phyloP scores from a whole-genome alignment of 2,888 invertebrate species.

The Luperina nickerlii region DNA sequence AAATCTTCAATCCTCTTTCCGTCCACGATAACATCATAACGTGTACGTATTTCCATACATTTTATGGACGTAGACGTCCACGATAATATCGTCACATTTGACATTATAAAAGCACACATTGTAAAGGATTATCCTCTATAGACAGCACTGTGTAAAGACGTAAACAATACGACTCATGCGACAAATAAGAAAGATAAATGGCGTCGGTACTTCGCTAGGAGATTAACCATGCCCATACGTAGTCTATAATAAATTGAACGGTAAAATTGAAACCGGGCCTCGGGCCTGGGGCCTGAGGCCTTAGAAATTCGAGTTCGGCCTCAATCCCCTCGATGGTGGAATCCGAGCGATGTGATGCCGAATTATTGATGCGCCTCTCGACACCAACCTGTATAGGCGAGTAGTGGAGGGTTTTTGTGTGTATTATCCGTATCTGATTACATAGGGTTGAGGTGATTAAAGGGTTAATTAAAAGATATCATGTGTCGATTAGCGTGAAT shows the following conservation, averaged over 20 bases:
- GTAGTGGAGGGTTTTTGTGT: conserved; percentile 23
- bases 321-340: conserved; percentile 67
- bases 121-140: not conserved
- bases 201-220: conserved; percentile 11
- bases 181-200: conserved; percentile 59
- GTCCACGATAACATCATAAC: not conserved
- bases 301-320: conserved; percentile 67
- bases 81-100: not conserved
- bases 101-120: not conserved
- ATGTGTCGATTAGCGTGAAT: not conserved
- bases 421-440: conserved; percentile 16
- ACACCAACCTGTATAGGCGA: conserved; percentile 33
- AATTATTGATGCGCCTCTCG: conserved; percentile 78
- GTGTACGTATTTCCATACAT: not conserved
- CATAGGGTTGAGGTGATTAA: conserved; percentile 1
- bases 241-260: conserved; percentile 64
- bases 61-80: not conserved
- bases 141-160: not conserved
- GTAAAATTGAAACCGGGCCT: conserved; percentile 66
- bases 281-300: conserved; percentile 50
- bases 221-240: conserved; percentile 52
- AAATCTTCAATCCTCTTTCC: not conserved
- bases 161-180: not conserved
- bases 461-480: conserved; percentile 19
- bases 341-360: conserved; percentile 72